Conservation (phyloP, 2,797 vertebrate genomes). For the Remorina albescens region DNA sequence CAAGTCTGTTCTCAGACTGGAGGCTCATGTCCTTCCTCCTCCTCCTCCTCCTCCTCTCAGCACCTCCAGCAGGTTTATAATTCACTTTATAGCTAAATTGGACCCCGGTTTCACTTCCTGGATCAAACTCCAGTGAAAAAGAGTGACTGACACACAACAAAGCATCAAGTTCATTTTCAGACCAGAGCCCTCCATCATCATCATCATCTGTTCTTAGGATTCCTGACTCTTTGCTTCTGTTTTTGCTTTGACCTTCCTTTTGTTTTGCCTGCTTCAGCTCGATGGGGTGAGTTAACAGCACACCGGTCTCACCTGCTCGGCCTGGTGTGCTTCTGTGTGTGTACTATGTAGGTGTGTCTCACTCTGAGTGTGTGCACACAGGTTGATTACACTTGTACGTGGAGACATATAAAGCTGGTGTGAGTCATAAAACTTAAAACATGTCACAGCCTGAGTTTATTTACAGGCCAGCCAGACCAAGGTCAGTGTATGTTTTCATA, state of each 20-base stretch:
- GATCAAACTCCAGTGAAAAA: conserved; percentile 28
- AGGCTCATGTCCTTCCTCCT: neutral
- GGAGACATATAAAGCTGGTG: conserved; percentile 19
- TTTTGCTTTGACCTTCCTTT: conserved; percentile 4
- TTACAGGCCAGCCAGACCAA: conserved; percentile 4
- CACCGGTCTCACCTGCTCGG: conserved; percentile 62
- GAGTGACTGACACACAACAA: neutral
- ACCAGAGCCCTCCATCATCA: neutral
- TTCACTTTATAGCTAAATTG: neutral
- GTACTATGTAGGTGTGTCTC: conserved; percentile 40
- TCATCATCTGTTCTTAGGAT: neutral
- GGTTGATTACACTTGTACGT: neutral
- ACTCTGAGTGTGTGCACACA: conserved; percentile 16
- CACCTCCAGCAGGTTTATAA: conserved; percentile 1
- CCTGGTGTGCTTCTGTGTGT: conserved; percentile 31
- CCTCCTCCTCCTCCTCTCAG: neutral
- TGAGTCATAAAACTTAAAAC: neutral
- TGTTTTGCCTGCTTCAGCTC: conserved; percentile 28
- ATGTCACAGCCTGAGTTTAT: conserved; percentile 14
- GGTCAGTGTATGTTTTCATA: neutral
- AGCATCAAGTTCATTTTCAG: conserved; percentile 9
- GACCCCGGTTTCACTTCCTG: neutral
- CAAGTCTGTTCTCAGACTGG: neutral
- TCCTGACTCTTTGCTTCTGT: neutral
- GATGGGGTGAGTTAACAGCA: conserved; percentile 29